phyloP scores from a whole-genome alignment of 2,797 vertebrate species.

The Thaleichthys pacificus region DNA sequence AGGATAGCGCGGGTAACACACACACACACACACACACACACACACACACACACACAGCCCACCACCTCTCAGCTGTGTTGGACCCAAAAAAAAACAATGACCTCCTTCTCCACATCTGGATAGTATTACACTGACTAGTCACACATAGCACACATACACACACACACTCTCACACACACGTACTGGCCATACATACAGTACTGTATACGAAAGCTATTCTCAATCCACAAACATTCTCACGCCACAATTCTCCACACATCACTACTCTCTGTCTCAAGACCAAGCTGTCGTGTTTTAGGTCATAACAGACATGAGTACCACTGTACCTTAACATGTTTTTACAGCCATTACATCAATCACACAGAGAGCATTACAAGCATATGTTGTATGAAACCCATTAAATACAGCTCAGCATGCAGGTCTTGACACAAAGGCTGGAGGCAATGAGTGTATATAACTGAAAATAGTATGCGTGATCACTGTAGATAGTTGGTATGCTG shows the following conservation, averaged over 20 bases:
- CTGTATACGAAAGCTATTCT: constrained; percentile 20
- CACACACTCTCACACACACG: background rate
- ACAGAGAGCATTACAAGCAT: too few relatives aligned
- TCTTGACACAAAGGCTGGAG: too few relatives aligned
- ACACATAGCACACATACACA: background rate
- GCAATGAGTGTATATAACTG: too few relatives aligned
- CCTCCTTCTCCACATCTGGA: background rate
- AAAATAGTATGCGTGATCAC: too few relatives aligned
- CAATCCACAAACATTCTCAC: constrained; percentile 57
- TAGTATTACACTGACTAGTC: background rate
- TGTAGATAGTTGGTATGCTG: too few relatives aligned
- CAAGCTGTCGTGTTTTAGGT: background rate
- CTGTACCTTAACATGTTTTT: too few relatives aligned
- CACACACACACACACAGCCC: background rate
- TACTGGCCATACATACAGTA: background rate
- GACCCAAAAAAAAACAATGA: constrained; percentile 1
- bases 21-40: constrained; percentile 10
- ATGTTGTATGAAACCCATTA: background rate
- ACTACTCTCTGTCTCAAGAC: constrained; percentile 32
- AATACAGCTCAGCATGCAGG: constrained; percentile 36
- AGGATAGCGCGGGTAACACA: background rate
- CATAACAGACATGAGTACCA: background rate
- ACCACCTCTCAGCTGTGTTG: background rate
- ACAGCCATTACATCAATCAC: too few relatives aligned
- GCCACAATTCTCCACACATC: constrained; percentile 48